Evolutionary conservation across 2,888 invertebrate genomes (phyloP), one percentile per base, ranked within the genome.

Genomic region (Drosophila barbarae): DNA sequence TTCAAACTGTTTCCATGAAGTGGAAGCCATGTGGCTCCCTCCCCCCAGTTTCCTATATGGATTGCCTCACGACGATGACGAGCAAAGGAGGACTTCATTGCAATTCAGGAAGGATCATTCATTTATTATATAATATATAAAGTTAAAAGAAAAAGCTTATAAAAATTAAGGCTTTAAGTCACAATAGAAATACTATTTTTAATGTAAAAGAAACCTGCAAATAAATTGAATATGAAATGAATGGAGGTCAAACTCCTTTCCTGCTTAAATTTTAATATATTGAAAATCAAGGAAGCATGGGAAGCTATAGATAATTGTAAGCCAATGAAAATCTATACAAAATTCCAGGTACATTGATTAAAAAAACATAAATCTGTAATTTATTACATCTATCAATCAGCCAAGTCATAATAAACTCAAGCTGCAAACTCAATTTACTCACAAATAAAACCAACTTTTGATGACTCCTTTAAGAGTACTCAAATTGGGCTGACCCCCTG

Each of bases 1-100:
- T 79, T 83, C 84, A 86, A 86, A 86, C 82, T 86, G 82, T 85
- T 82, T 75, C 63, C 69, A 63, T 59, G 41, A 78, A 76, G 72
- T 71, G 71, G 71, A 49, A 63, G 71, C 68, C 68, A 68, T 71
- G 49, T 68, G 68, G 71, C 49, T 59, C 64, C 63, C 38, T 68
- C 41, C 35, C 64, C 56, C 42, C 23, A 23, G 34, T 2, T 36
- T 67, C 28, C 26, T 8, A 26, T 9, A 41, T 46, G 47, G 49
- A 58, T 59, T 70, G 69, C 70, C 21, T 12, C 35, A 65, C 34
- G 44, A 46, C 26, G 30, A 28, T 21, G 61, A 59, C 39, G 64
- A 71, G 41, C 9, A 18, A 8, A 5, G 4, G 15, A 15, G 9
- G 26, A 28, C 18, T 61, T 12, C 23, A 35, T 18, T 49, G 5